These are phyloP conservation scores for Diadegma fenestrale DNA, from an alignment of 2,888 invertebrate genomes.

Conservation along the genomic window DNA sequence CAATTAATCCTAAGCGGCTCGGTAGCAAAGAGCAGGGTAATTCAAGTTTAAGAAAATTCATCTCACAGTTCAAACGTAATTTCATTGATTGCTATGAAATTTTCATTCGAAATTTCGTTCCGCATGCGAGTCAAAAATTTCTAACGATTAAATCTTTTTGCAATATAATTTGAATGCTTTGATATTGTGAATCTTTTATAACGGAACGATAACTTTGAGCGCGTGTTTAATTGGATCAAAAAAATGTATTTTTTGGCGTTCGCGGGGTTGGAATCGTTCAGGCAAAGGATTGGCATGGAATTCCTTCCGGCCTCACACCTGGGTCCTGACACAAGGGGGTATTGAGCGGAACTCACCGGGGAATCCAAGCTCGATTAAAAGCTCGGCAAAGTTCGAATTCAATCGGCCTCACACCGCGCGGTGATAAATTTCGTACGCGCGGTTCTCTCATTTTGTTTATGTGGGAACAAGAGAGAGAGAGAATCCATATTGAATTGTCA, in stretches of 20 bases:
- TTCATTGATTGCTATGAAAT: background rate
- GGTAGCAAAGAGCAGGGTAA: background rate
- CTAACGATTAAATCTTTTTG: background rate
- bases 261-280: conserved; percentile 9
- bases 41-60: background rate
- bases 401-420: conserved; percentile 58
- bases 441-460: background rate
- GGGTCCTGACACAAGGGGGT: conserved; percentile 26
- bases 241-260: conserved; percentile 6
- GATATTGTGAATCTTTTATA: conserved; percentile 31
- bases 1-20: conserved; percentile 1
- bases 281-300: conserved; percentile 24
- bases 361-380: conserved; percentile 61
- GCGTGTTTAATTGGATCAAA: conserved; percentile 49
- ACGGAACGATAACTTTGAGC: conserved; percentile 31
- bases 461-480: background rate
- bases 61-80: background rate
- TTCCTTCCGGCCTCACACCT: conserved; percentile 65
- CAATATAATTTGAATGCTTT: background rate
- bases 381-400: conserved; percentile 63
- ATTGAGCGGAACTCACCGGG: conserved; percentile 46
- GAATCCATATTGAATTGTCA: conserved; percentile 66
- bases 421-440: conserved; percentile 68
- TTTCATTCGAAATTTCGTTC: too few relatives aligned
- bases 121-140: background rate